Base-by-base conservation (phyloP, 2,113 vertebrate species). In the Amphiprion percula region DNA sequence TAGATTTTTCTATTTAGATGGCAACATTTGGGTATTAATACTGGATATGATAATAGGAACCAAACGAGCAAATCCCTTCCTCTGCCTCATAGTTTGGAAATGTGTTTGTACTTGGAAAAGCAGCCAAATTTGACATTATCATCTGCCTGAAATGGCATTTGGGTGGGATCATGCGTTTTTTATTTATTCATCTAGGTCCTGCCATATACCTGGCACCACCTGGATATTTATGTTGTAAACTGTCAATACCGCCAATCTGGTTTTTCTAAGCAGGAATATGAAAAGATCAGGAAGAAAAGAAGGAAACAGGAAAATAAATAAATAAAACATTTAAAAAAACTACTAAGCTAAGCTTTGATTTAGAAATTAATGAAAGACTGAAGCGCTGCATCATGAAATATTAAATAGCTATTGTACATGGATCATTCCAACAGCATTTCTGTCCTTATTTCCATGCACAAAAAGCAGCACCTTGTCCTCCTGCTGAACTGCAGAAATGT, bases 1-100 rank as follows among this genome's bases (percentile, higher is more conserved):
- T 80, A 83, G 84, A 90, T 88, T 87, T 90, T 87, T 90, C 70
- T 85, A 81, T 91, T 90, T 83, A 87, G 83, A 93, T 90, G 76
- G 71, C 73, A 28, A 80, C 88, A 84, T 73, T 67, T 62, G 77
- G 53, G 75, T 85, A 75, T 88, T 86, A 74, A 74, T 77, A 82
- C 69, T 80, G 44, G 46, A 81, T 74, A 58, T 79, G 75, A 91
- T 75, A 79, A 87, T 79, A 80, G 68, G 26, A 74, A 71, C 69
- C 23, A 79, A 88, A 87, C 39, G 77, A 84, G 64, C 53, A 83
- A 85, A 84, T 76, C 77, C 59, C 62, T 74, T 69, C 66, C 71
- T 84, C 67, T 53, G 63, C 70, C 47, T 28, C 21, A 12, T 56
- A 73, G 44, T 66, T 2, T 5, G 21, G 63, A 55, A 7, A 82